Evolutionary conservation across 2,113 vertebrate species (phyloP).

Genomic region (Reinhardtius hippoglossoides): DNA sequence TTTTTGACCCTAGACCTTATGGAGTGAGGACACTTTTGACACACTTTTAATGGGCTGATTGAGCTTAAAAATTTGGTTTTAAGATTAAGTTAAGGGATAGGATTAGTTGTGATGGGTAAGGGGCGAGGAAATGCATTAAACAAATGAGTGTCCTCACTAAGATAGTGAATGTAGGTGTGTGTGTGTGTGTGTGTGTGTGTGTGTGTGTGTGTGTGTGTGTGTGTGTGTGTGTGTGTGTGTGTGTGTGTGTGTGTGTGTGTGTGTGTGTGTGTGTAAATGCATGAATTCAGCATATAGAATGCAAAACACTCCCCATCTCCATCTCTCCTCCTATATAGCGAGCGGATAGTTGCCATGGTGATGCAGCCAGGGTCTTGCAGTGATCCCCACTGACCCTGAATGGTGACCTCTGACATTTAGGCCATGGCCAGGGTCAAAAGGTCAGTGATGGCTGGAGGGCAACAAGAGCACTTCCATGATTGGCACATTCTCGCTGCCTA

Average conservation of each 20-base stretch:
- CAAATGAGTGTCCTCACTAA: neutral
- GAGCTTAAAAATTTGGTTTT: too few relatives aligned
- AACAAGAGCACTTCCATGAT: conserved; percentile 81
- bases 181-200: conserved; percentile 34
- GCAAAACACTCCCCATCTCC: conserved; percentile 44
- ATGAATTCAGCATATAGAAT: conserved; percentile 53
- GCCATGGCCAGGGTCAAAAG: conserved; percentile 81
- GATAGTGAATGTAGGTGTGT: conserved; percentile 20
- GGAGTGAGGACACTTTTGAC: too few relatives aligned
- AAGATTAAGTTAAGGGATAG: too few relatives aligned
- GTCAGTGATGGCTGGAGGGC: conserved; percentile 82
- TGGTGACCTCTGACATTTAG: conserved; percentile 81
- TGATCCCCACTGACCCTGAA: conserved; percentile 75
- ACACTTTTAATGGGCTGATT: too few relatives aligned
- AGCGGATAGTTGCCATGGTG: conserved; percentile 77
- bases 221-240: conserved; percentile 35
- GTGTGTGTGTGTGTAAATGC: conserved; percentile 29
- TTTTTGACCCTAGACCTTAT: too few relatives aligned
- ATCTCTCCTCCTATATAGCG: conserved; percentile 56
- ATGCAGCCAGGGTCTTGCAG: conserved; percentile 69
- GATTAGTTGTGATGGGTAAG: neutral
- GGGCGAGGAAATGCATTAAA: neutral
- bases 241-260: conserved; percentile 24
- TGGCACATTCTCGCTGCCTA: conserved; percentile 59
- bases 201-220: conserved; percentile 37